Evolutionary conservation across 2,113 vertebrate species (phyloP).

Genomic region (Pristiophorus japonicus): DNA sequence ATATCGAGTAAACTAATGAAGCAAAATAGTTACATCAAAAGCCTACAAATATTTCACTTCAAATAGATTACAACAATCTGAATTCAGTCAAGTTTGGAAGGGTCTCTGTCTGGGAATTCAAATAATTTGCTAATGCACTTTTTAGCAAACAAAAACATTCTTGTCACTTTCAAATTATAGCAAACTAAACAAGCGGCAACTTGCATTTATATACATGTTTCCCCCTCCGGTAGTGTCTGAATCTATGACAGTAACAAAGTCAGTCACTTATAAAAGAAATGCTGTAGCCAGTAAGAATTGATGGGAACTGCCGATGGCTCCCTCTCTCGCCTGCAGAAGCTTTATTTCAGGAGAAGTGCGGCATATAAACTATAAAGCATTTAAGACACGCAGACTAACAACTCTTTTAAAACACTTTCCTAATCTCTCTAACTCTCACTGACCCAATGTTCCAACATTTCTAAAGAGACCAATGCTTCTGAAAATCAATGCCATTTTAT

Average conservation of each 20-base stretch:
- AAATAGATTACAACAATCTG: background rate
- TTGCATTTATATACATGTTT: background rate
- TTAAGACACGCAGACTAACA: background rate
- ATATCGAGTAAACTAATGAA: background rate
- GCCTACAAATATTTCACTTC: background rate
- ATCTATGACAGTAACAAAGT: background rate
- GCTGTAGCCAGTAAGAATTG: background rate
- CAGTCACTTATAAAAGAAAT: background rate
- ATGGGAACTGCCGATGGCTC: background rate
- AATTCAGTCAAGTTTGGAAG: conserved; percentile 10
- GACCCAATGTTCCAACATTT: background rate
- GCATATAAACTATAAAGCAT: background rate
- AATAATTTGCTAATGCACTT: background rate
- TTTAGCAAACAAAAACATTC: background rate
- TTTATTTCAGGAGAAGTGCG: background rate
- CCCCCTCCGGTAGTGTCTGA: background rate
- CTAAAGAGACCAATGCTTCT: background rate
- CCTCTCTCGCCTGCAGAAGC: background rate
- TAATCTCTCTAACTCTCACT: conserved; percentile 7
- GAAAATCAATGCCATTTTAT: conserved; percentile 22
- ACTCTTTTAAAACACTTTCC: conserved; percentile 1
- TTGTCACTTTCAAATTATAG: background rate
- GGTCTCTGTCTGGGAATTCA: background rate
- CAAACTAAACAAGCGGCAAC: background rate
- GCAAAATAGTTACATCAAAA: background rate